phyloP scores from a whole-genome alignment of 2,113 vertebrate genomes.

The Lasiurus cinereus region DNA sequence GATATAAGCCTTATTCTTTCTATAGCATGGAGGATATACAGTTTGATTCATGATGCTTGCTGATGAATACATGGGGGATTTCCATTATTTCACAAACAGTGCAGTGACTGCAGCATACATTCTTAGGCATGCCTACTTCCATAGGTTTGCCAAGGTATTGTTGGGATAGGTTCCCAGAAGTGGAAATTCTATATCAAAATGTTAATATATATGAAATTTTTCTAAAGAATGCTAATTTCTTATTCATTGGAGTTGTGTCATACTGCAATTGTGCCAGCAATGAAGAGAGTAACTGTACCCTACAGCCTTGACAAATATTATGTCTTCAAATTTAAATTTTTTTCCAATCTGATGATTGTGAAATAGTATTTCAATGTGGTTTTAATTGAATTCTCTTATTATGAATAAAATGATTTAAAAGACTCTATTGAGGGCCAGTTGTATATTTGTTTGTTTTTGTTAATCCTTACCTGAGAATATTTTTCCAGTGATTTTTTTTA shows the following conservation, averaged over 20 bases:
- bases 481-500: no score
- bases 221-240: not conserved
- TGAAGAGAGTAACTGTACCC: not conserved
- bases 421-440: not conserved
- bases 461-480: no score
- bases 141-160: not conserved
- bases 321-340: not conserved
- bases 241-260: not conserved
- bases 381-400: conserved; percentile 24
- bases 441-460: no score
- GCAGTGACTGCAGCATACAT: no score
- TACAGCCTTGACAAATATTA: not conserved
- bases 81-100: not conserved
- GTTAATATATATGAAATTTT: not conserved
- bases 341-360: not conserved
- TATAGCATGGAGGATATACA: not conserved
- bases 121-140: not conserved
- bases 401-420: not conserved
- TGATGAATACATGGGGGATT: not conserved
- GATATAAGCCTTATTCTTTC: not conserved
- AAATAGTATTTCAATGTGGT: not conserved
- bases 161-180: not conserved
- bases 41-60: not conserved
- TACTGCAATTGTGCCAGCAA: not conserved
- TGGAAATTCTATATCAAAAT: not conserved